Evolutionary conservation across 2,888 invertebrate species (phyloP).

Genomic region (Amphimallon solstitiale): DNA sequence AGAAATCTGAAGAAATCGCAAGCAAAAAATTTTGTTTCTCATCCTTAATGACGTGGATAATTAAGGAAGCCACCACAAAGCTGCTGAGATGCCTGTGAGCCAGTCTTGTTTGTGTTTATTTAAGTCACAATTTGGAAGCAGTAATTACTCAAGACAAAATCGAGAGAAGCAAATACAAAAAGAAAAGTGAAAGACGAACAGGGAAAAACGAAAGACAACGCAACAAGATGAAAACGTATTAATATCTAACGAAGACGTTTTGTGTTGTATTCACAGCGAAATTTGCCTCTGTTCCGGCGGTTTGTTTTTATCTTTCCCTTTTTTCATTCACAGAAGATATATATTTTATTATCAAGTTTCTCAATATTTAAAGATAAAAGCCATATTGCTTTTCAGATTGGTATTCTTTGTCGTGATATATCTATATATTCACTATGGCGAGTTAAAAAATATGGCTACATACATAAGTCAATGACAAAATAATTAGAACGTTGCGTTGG

Average conservation of each 20-base stretch:
- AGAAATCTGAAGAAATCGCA: neutral
- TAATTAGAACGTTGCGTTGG: no score
- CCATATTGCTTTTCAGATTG: conserved; percentile 16
- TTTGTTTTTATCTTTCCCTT: neutral
- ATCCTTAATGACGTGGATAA: conserved; percentile 15
- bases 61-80: conserved; percentile 16
- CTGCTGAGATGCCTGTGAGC: conserved; percentile 1
- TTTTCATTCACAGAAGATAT: neutral
- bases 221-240: conserved; percentile 26
- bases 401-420: neutral
- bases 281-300: neutral
- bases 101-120: conserved; percentile 16
- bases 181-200: neutral
- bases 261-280: conserved; percentile 18
- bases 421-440: no score
- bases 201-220: neutral
- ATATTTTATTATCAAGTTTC: conserved; percentile 11
- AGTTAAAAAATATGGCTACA: no score
- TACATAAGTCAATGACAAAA: no score
- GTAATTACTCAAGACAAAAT: conserved; percentile 8
- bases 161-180: neutral
- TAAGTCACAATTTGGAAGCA: neutral
- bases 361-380: neutral
- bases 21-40: neutral
- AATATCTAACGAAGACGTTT: conserved; percentile 29